These are phyloP conservation scores for Cebus imitator DNA, from an alignment of 2,113 vertebrate species.

Conservation along the genomic window DNA sequence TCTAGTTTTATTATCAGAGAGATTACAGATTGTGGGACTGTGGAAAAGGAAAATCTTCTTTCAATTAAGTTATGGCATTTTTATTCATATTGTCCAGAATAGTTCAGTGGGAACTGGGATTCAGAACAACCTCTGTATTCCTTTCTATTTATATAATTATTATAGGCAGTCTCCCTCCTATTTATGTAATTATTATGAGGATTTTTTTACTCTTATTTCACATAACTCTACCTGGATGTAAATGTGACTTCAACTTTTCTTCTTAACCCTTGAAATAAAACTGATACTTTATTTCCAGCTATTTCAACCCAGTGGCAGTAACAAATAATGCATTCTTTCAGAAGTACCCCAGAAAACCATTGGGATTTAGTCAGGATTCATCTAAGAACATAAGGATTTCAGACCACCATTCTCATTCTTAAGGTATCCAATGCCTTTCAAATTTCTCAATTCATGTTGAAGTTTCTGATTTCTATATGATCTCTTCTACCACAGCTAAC, in stretches of 20 bases:
- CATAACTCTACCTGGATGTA: background rate
- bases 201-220: background rate
- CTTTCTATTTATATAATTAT: background rate
- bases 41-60: background rate
- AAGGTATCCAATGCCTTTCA: background rate
- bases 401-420: background rate
- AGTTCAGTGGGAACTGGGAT: background rate
- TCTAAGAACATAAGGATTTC: background rate
- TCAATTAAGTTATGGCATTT: background rate
- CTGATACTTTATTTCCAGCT: background rate
- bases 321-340: background rate
- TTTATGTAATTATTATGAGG: background rate
- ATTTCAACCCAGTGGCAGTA: background rate
- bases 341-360: background rate
- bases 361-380: background rate
- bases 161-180: background rate
- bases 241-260: background rate
- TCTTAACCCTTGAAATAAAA: background rate
- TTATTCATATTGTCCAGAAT: background rate
- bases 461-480: background rate
- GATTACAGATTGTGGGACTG: background rate
- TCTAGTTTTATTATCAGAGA: background rate
- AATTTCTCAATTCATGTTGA: background rate
- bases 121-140: background rate
- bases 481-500: fast-evolving